Evolutionary conservation across 2,113 vertebrate species (phyloP).

Genomic region (Cavia aperea): DNA sequence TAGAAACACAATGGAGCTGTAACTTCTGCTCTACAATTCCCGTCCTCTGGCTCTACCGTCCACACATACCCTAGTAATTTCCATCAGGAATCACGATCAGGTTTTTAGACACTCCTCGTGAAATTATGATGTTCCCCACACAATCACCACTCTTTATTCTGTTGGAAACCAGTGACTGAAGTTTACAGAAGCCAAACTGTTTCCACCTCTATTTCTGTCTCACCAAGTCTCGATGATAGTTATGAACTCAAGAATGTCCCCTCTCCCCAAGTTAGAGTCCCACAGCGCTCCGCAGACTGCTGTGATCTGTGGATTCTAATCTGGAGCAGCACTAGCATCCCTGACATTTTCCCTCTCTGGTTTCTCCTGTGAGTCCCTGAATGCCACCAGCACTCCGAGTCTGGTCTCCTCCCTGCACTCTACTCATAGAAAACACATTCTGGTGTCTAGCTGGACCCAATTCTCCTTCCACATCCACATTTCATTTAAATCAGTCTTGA

Average conservation of each 20-base stretch:
- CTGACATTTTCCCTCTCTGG: not conserved
- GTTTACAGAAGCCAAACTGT: not conserved
- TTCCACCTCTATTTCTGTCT: not conserved
- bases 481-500: not conserved
- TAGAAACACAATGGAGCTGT: not conserved
- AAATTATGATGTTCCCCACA: not conserved
- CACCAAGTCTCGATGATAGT: not conserved
- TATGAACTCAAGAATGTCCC: not conserved
- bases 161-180: not conserved
- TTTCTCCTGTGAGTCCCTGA: not conserved
- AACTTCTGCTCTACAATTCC: not conserved
- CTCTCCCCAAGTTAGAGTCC: not conserved
- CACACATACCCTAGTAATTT: not conserved
- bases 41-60: not conserved
- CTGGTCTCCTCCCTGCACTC: not conserved
- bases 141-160: not conserved
- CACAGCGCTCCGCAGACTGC: not conserved
- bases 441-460: not conserved
- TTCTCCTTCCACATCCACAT: not conserved
- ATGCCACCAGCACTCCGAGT: not conserved
- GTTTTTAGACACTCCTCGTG: not conserved
- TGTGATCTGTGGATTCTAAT: not conserved
- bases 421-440: not conserved
- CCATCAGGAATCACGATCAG: not conserved
- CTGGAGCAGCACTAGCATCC: not conserved